Conservation (phyloP, 2,888 invertebrate genomes). For the Macrosiphum euphorbiae region DNA sequence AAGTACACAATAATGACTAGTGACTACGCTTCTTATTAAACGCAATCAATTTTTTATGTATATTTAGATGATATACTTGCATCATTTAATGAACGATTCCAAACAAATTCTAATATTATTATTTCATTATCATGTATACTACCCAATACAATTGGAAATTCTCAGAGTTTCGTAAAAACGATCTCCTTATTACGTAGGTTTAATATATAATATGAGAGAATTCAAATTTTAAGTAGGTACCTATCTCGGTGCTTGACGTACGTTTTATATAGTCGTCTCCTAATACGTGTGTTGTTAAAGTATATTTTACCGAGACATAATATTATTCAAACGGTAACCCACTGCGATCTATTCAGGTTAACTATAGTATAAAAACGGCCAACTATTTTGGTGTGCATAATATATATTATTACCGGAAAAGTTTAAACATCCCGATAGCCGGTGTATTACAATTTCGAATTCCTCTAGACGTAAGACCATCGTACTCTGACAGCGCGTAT, state of each 20-base stretch:
- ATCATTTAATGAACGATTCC: too few species aligned
- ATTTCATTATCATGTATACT: too few species aligned
- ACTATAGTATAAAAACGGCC: neutral
- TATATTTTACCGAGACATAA: neutral
- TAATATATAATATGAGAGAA: neutral
- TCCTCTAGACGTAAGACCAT: neutral
- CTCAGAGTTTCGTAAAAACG: too few species aligned
- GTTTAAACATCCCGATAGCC: neutral
- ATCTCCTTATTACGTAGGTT: neutral
- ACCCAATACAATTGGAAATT: too few species aligned
- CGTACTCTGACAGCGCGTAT: neutral
- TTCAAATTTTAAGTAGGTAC: neutral
- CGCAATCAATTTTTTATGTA: too few species aligned
- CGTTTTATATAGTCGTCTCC: neutral
- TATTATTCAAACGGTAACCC: neutral
- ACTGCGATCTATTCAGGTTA: neutral
- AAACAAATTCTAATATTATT: too few species aligned
- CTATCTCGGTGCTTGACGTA: neutral
- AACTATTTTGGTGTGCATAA: neutral
- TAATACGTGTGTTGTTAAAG: neutral
- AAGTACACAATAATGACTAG: too few species aligned
- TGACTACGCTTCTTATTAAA: too few species aligned
- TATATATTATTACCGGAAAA: neutral
- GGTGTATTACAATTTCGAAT: neutral
- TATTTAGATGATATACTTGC: too few species aligned